Evolutionary conservation across 2,888 invertebrate genomes (phyloP), one percentile per base, ranked within the genome.

Genomic region (Acheta domesticus): DNA sequence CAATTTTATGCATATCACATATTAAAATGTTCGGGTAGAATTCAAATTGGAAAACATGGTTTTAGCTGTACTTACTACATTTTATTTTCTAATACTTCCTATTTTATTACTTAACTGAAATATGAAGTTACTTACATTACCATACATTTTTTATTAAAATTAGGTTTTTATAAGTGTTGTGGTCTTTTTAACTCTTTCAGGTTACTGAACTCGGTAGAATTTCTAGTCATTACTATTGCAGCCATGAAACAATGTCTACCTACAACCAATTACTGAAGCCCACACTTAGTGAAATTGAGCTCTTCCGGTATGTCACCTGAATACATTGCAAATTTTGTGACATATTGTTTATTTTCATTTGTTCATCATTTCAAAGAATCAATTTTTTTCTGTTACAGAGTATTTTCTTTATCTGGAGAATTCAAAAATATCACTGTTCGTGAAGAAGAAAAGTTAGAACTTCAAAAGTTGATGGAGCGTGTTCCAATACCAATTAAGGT

Each of bases 391-490:
- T 81, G 81, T 11, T 80, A 23, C 23, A 87, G 96, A 1, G 98
- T 99, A n/a, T 99, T 99, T 87, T 98, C 99, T 0, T 89, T 99
- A n/a, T 98, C 98, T 0, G 93, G 95, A 0, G 99, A 99, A 88
- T 99, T 99, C 89, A 93, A 92, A 83, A 93, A 98, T 85, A 94
- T 99, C 75, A 93, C 94, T 0, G 98, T 99, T 0, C 88, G 97
- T 0, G 97, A 96, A 86, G 99, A 99, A 86, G 99, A 99, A 88
- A 99, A 99, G 85, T 86, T 98, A 81, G 99, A 99, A 87, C 87
- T 99, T 82, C 95, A 97, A 84, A 99, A 99, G 86, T 89, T 99
- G n/a, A 93, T 96, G 91, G 93, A 93, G 84, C 90, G 98, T 85
- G 99, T 99, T 0, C 99, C 99, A 0, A 98, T 99, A 81, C 99